phyloP scores from a whole-genome alignment of 2,113 vertebrate genomes.

The Chaetura pelagica region DNA sequence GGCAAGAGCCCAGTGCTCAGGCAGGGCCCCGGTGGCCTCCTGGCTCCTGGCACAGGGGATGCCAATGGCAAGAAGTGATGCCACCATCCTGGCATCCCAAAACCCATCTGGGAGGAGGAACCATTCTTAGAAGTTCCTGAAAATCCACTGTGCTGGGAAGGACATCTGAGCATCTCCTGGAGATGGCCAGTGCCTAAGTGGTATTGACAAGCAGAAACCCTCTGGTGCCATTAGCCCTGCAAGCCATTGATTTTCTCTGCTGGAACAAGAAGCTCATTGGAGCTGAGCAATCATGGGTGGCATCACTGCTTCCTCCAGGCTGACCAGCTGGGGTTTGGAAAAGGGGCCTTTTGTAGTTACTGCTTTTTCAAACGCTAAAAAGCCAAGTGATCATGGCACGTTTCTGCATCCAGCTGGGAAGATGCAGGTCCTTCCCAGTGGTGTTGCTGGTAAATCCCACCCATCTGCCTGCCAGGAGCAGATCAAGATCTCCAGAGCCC shows the following conservation, averaged over 20 bases:
- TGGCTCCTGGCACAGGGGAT: background rate
- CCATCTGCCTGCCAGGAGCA: background rate
- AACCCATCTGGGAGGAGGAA: background rate
- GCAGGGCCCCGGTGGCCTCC: background rate
- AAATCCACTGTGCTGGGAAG: background rate
- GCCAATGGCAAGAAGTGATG: background rate
- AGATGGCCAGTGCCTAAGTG: slow-evolving; percentile 3
- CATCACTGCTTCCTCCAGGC: background rate
- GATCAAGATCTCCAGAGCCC: background rate
- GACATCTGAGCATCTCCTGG: background rate
- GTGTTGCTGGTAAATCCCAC: background rate
- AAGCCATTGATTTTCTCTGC: slow-evolving; percentile 6
- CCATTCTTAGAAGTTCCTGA: background rate
- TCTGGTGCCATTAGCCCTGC: background rate
- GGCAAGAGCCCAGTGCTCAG: background rate
- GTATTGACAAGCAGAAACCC: slow-evolving; percentile 22
- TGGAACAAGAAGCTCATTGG: slow-evolving; percentile 28
- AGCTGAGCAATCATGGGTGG: slow-evolving; percentile 21
- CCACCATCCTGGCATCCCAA: background rate
- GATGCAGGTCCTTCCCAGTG: background rate
- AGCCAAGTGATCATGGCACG: background rate
- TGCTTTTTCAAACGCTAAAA: background rate
- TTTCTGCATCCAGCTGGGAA: background rate
- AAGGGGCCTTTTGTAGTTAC: background rate
- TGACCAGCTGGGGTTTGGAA: background rate